Evolutionary conservation across 2,797 vertebrate genomes (phyloP).

Genomic region (Cryptoprocta ferox): DNA sequence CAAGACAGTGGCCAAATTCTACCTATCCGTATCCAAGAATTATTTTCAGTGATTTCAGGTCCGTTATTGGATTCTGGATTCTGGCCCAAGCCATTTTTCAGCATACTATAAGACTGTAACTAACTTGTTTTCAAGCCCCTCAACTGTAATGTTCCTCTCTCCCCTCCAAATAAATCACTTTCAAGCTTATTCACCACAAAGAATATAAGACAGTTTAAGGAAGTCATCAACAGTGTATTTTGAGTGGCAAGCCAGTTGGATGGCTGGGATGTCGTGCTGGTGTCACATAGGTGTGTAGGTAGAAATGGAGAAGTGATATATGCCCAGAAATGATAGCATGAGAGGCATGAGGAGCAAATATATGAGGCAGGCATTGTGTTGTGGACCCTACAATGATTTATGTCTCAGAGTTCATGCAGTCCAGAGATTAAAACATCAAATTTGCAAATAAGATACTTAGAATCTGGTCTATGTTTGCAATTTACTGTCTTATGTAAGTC

Average conservation of each 20-base stretch:
- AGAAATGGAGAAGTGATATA: not conserved
- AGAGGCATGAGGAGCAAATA: not conserved
- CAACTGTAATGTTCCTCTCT: not conserved
- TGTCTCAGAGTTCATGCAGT: not conserved
- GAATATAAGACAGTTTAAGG: not conserved
- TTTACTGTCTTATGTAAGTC: not conserved
- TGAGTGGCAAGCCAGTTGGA: not conserved
- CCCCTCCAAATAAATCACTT: not conserved
- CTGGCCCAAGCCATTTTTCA: conserved; percentile 20
- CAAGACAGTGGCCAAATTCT: conserved; percentile 56
- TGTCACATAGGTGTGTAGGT: not conserved
- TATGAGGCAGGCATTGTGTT: not conserved
- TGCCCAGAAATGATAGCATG: not conserved
- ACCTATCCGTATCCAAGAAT: conserved; percentile 51
- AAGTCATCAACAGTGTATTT: not conserved
- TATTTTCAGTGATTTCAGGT: conserved; percentile 60
- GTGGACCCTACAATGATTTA: not conserved
- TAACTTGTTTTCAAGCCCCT: conserved; percentile 34
- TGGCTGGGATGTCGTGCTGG: not conserved
- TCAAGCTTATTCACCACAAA: conserved; percentile 5
- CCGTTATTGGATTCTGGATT: conserved; percentile 37
- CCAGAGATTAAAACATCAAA: not conserved
- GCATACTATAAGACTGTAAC: not conserved
- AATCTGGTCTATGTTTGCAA: not conserved
- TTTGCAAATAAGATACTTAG: conserved; percentile 17